Percentiles rank a stretch among this genome's conserved stretches.
These are phyloP conservation scores for Nebria salina DNA, from an alignment of 2,888 invertebrate species.

Conservation along the genomic window DNA sequence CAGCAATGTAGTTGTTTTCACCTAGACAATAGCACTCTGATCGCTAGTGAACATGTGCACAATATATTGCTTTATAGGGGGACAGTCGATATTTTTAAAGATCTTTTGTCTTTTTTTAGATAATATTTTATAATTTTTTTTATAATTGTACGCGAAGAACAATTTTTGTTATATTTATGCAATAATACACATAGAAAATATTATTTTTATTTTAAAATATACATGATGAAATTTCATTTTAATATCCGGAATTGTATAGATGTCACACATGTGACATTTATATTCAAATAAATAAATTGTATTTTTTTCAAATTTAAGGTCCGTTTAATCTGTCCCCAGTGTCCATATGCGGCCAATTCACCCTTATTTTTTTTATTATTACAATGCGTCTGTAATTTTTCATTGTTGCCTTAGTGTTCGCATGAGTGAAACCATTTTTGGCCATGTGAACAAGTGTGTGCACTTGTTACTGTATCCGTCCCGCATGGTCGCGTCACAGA, in stretches of 20 bases:
- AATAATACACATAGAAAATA: too few species aligned
- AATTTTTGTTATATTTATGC: too few species aligned
- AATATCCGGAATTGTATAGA: neutral
- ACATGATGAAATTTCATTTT: neutral
- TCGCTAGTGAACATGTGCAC: neutral
- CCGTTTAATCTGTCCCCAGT: neutral
- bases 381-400: conserved; percentile 8
- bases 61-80: conserved; percentile 1
- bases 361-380: neutral
- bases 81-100: neutral
- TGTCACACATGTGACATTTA: neutral
- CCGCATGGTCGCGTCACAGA: conserved; percentile 5
- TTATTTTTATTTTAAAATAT: too few species aligned
- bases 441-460: conserved; percentile 5
- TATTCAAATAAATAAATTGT: neutral
- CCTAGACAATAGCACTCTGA: neutral
- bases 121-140: neutral
- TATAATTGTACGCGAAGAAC: neutral
- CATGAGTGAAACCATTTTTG: neutral
- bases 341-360: neutral
- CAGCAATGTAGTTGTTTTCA: too few species aligned
- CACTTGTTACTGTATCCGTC: conserved; percentile 6
- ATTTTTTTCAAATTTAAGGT: neutral
- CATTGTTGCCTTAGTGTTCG: neutral
- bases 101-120: neutral